phyloP scores from a whole-genome alignment of 2,797 vertebrate species.

The Semotilus atromaculatus region DNA sequence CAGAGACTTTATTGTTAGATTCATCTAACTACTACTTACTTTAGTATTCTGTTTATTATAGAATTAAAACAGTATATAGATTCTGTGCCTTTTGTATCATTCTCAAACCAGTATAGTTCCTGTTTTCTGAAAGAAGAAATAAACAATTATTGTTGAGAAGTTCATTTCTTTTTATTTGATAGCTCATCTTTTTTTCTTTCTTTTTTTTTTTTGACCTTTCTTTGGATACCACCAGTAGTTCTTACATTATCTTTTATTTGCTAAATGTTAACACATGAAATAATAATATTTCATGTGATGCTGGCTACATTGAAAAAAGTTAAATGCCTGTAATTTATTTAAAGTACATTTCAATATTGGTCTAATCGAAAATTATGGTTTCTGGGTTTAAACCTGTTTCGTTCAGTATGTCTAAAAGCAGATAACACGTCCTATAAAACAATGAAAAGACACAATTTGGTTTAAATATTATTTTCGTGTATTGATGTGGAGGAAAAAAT shows the following conservation, averaged over 20 bases:
- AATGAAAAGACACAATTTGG: neutral
- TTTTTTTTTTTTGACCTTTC: no score
- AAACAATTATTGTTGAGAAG: slow-evolving; percentile 48
- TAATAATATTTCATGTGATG: slow-evolving; percentile 10
- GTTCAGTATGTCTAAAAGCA: neutral
- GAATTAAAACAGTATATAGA: neutral
- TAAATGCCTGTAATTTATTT: neutral
- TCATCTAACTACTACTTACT: neutral
- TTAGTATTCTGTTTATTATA: neutral
- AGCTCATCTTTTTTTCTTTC: neutral
- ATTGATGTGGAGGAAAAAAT: neutral
- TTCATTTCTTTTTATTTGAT: slow-evolving; percentile 42
- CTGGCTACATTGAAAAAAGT: neutral
- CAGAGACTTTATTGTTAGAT: slow-evolving; percentile 16
- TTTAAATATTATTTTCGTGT: neutral
- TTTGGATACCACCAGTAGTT: neutral
- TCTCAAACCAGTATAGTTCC: slow-evolving; percentile 39
- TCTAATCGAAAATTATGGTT: neutral
- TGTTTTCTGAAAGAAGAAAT: slow-evolving; percentile 46
- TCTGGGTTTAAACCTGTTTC: neutral
- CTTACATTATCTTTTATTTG: neutral
- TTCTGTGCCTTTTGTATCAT: slow-evolving; percentile 22
- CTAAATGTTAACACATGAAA: slow-evolving; percentile 29
- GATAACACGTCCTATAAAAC: neutral
- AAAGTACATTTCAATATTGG: neutral